These are phyloP conservation scores for Apamea crenata DNA, from an alignment of 2,888 invertebrate genomes.

Conservation along the genomic window DNA sequence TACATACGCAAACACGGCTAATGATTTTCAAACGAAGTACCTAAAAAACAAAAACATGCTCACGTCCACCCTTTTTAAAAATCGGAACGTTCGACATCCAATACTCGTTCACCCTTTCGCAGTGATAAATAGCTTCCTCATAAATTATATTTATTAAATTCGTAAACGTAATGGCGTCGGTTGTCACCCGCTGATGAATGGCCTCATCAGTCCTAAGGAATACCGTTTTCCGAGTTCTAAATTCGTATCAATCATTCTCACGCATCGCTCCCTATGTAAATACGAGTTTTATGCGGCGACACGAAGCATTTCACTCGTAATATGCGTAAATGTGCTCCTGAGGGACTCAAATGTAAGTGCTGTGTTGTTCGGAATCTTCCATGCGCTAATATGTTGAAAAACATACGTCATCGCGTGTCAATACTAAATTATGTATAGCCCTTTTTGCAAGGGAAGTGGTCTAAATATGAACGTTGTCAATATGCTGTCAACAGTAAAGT, in stretches of 20 bases:
- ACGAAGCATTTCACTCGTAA: slow-evolving; percentile 56
- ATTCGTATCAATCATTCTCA: slow-evolving; percentile 86
- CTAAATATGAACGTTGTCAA: slow-evolving; percentile 37
- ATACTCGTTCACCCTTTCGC: slow-evolving; percentile 59
- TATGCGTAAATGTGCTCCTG: slow-evolving; percentile 61
- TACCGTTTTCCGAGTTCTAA: slow-evolving; percentile 71
- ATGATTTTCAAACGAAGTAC: slow-evolving; percentile 43
- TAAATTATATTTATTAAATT: slow-evolving; percentile 80
- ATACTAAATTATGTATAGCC: slow-evolving; percentile 51
- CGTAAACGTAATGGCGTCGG: slow-evolving; percentile 73
- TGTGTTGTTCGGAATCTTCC: slow-evolving; percentile 47
- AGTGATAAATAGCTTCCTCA: slow-evolving; percentile 65
- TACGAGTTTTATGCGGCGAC: slow-evolving; percentile 77
- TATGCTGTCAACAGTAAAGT: slow-evolving; percentile 22
- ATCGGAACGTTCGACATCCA: slow-evolving; percentile 52
- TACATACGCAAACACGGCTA: slow-evolving; percentile 31
- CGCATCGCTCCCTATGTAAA: slow-evolving; percentile 82
- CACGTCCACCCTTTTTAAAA: slow-evolving; percentile 53
- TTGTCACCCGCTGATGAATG: slow-evolving; percentile 84
- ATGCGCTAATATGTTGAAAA: slow-evolving; percentile 54
- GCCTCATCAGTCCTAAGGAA: slow-evolving; percentile 77
- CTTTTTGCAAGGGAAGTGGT: slow-evolving; percentile 48
- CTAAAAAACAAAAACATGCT: slow-evolving; percentile 22
- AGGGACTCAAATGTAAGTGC: slow-evolving; percentile 63
- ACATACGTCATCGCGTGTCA: slow-evolving; percentile 39